These are phyloP conservation scores for Cyrtonyx montezumae DNA, from an alignment of 2,113 vertebrate species.

Conservation along the genomic window DNA sequence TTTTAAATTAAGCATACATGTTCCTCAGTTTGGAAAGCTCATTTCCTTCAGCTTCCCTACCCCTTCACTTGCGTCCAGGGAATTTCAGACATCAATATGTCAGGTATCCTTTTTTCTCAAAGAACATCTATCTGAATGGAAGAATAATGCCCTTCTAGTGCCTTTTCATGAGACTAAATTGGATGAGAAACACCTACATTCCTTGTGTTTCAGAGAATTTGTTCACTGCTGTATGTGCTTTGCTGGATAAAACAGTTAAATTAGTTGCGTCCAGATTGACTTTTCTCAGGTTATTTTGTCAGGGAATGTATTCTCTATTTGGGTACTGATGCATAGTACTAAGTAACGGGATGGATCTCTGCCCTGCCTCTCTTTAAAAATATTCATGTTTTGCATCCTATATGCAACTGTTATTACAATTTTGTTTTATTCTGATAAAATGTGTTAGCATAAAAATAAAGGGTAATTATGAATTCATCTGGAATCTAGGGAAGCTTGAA, in stretches of 20 bases:
- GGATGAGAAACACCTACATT: neutral
- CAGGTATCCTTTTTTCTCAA: neutral
- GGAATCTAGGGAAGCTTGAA: neutral
- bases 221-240: neutral
- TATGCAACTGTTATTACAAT: neutral
- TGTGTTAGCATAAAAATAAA: neutral
- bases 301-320: neutral
- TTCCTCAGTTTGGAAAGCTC: neutral
- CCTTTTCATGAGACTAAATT: neutral
- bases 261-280: neutral
- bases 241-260: neutral
- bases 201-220: neutral
- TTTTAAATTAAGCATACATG: neutral
- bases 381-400: neutral
- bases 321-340: neutral
- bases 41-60: neutral
- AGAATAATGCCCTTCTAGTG: neutral
- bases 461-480: neutral
- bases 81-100: neutral
- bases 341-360: rapidly evolving
- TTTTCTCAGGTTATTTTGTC: neutral
- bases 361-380: neutral
- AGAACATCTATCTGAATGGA: neutral
- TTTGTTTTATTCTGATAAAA: conserved; percentile 21
- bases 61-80: neutral